Evolutionary conservation across 2,888 invertebrate genomes (phyloP), one percentile per base, ranked within the genome.

Genomic region (Caenorhabditis virilis): DNA sequence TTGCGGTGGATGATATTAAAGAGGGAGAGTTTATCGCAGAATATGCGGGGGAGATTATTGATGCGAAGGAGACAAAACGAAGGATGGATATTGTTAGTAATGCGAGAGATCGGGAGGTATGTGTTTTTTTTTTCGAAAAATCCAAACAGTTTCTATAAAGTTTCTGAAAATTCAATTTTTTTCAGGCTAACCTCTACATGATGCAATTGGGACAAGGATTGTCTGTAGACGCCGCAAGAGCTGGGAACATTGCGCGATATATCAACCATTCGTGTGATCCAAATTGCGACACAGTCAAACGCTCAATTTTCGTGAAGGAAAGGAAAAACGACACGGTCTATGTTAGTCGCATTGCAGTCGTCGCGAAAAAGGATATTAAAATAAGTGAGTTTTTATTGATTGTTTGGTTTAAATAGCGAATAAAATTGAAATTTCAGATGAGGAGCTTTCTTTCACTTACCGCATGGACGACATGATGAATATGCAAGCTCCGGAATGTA

Each of bases 261-360:
- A 49, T 60, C 1, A 60, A 60, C 23, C 60, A 60, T 38, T 49
- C 53, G 0, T 60, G 60, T 16, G 49, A 54, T 30, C 60, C 60
- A n/a, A 60, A 60, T 20, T 47, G 47, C 22, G 20, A 33, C 20
- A 47, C 47, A 11, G 22, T 33, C 5, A 47, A 33, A 7, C 22
- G 22, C 2, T 33, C 33, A 4, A 22, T 47, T 16, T 16, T 35
- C 13, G 5, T 47, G n/a, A 33, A 35, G 22, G 47, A 33, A 35
- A 30, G 22, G 13, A 3, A 15, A 33, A 2, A 15, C 11, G 35
- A 47, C 9, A 35, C 20, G 4, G 5, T 35, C 2, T 47, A 47
- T 35, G 47, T 33, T 35, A 1, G 35, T 35, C 47, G 47, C 13
- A 35, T 47, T 22, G 47, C 47, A 4, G 18, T 47, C 15, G 35